Conservation (phyloP, 2,113 vertebrate genomes). For the Hydropotes inermis region DNA sequence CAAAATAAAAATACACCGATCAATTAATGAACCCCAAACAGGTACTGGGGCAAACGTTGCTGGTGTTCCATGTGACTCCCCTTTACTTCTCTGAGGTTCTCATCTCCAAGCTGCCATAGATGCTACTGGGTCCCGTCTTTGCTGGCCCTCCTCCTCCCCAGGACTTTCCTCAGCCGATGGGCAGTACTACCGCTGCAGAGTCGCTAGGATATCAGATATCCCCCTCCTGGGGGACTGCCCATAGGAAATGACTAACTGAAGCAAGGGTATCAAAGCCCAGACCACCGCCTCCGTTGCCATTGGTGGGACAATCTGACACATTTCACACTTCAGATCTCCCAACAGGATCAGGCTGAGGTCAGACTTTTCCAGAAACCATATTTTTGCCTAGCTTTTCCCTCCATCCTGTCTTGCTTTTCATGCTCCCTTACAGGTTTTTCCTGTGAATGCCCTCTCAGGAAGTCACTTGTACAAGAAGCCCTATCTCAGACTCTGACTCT, state of each 20-base stretch:
- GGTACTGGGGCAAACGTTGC: background rate
- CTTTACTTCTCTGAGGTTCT: background rate
- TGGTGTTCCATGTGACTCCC: background rate
- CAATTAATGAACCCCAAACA: constrained; percentile 28
- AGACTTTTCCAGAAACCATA: constrained; percentile 6
- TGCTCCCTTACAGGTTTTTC: background rate
- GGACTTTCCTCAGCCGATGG: background rate
- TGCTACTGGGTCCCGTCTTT: background rate
- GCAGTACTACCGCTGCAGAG: background rate
- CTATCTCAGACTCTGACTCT: background rate
- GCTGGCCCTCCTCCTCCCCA: background rate
- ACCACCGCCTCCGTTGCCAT: background rate
- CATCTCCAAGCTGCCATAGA: background rate
- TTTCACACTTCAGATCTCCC: background rate
- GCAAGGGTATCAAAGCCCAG: background rate
- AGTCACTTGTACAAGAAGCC: background rate
- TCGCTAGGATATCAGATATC: background rate
- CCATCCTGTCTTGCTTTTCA: background rate
- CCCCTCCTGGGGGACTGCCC: background rate
- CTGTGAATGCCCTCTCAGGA: background rate
- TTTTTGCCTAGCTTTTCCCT: constrained; percentile 12
- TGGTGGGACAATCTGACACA: background rate
- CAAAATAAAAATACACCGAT: constrained; percentile 58
- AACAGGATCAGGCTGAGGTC: background rate
- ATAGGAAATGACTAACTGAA: background rate